A percentile compares a stretch with the other conserved stretches of the same genome.
Conservation (phyloP, 2,888 invertebrate genomes). For the Cancer borealis region DNA sequence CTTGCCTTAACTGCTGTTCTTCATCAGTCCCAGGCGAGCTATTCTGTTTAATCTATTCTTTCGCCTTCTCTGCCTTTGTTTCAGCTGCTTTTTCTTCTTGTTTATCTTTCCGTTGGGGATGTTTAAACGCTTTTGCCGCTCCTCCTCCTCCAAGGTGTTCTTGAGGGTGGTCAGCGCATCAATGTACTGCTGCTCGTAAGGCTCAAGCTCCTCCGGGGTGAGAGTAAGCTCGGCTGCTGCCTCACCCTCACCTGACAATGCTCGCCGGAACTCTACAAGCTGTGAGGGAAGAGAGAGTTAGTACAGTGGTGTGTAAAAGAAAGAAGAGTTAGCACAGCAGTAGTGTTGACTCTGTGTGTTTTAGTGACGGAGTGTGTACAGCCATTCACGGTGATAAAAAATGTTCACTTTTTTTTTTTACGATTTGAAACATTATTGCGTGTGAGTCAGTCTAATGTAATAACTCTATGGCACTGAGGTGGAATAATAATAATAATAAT, state of each 20-base stretch:
- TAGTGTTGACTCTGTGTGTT: background rate
- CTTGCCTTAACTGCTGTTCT: background rate
- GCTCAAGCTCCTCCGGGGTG: conserved; percentile 48
- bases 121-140: background rate
- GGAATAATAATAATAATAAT: too few species aligned
- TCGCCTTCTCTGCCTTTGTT: background rate
- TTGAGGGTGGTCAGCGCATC: conserved; percentile 63
- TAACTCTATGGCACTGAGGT: too few species aligned
- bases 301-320: background rate
- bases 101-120: background rate
- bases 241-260: conserved; percentile 17
- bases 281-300: background rate
- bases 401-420: too few species aligned
- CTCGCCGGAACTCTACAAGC: conserved; percentile 51
- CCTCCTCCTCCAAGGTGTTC: conserved; percentile 50
- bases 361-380: background rate
- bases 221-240: conserved; percentile 33
- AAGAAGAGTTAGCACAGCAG: background rate
- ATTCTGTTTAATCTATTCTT: background rate
- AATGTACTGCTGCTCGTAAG: conserved; percentile 60
- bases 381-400: too few species aligned
- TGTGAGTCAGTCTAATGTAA: too few species aligned
- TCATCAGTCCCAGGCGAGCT: background rate
- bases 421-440: too few species aligned
- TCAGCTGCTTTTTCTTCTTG: background rate